Evolutionary conservation across 2,888 invertebrate genomes (phyloP).

Genomic region (Harpalus rufipes): DNA sequence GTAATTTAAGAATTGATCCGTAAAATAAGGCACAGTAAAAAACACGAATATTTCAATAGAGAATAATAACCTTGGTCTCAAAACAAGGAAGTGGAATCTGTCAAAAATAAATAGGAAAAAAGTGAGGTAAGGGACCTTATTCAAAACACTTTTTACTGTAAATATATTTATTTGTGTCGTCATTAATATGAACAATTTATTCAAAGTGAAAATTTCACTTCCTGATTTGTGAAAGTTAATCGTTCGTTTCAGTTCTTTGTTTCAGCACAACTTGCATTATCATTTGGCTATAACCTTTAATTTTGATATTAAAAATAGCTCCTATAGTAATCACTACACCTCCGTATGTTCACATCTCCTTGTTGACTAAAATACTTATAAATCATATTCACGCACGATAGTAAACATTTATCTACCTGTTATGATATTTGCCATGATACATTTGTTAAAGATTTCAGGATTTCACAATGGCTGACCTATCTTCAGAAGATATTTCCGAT

Average conservation of each 20-base stretch:
- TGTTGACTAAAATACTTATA: not conserved
- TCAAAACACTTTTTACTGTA: not conserved
- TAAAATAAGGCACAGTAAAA: conserved; percentile 63
- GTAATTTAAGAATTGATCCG: conserved; percentile 66
- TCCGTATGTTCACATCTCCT: not conserved
- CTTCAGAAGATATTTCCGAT: conserved; percentile 63
- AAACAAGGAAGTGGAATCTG: conserved; percentile 43
- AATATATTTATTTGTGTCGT: conserved; percentile 34
- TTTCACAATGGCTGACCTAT: conserved; percentile 58
- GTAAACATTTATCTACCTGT: too few species aligned
- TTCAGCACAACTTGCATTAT: conserved; percentile 62
- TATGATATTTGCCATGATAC: not conserved
- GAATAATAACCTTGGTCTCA: conserved; percentile 60
- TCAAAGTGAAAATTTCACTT: conserved; percentile 65
- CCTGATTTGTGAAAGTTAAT: conserved; percentile 65
- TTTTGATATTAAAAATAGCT: conserved; percentile 53
- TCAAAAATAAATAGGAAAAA: conserved; percentile 53
- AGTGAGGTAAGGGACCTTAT: conserved; percentile 44
- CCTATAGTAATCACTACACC: not conserved
- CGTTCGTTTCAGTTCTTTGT: conserved; percentile 59
- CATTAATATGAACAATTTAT: conserved; percentile 26
- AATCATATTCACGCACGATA: too few species aligned
- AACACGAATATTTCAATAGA: conserved; percentile 49
- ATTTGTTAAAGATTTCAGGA: not conserved
- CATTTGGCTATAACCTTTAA: conserved; percentile 47